A percentile compares a stretch with the other conserved stretches of the same genome.
Conservation (phyloP, 2,888 invertebrate genomes). For the Andrena hattorfiana region DNA sequence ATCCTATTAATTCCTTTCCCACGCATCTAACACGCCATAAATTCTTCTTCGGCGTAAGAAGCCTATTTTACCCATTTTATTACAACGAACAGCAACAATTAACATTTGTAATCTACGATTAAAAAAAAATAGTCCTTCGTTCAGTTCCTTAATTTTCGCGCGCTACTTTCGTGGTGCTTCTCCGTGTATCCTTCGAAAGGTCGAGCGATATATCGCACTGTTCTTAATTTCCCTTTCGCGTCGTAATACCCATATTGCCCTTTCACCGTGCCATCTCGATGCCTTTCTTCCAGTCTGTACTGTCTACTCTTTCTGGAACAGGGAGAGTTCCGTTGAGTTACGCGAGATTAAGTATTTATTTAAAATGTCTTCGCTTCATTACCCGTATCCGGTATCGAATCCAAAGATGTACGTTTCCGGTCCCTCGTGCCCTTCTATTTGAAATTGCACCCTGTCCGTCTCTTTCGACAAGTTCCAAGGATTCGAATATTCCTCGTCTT, state of each 20-base stretch:
- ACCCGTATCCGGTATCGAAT: constrained; percentile 94
- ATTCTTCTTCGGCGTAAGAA: not conserved
- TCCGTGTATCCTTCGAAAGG: constrained; percentile 90
- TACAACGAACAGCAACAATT: not conserved
- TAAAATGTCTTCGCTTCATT: constrained; percentile 58
- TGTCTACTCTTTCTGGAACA: constrained; percentile 90
- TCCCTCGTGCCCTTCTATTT: constrained; percentile 93
- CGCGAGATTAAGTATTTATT: too few relatives aligned
- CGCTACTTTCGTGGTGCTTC: constrained; percentile 77
- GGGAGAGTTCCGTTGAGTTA: too few relatives aligned
- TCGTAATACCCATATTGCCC: constrained; percentile 94
- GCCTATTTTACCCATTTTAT: not conserved
- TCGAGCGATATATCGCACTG: constrained; percentile 91
- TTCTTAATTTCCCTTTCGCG: constrained; percentile 90
- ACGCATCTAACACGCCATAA: not conserved
- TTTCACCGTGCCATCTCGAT: constrained; percentile 90
- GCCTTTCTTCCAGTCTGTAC: constrained; percentile 92
- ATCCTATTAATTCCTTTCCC: constrained; percentile 20
- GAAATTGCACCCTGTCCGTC: constrained; percentile 89
- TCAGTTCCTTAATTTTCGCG: constrained; percentile 24
- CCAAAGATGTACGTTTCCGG: constrained; percentile 94
- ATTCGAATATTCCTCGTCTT: constrained; percentile 14
- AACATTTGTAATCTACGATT: not conserved
- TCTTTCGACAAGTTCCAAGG: constrained; percentile 67
- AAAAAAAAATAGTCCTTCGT: not conserved